phyloP scores from a whole-genome alignment of 2,113 vertebrate genomes.

The Muntiacus reevesi region DNA sequence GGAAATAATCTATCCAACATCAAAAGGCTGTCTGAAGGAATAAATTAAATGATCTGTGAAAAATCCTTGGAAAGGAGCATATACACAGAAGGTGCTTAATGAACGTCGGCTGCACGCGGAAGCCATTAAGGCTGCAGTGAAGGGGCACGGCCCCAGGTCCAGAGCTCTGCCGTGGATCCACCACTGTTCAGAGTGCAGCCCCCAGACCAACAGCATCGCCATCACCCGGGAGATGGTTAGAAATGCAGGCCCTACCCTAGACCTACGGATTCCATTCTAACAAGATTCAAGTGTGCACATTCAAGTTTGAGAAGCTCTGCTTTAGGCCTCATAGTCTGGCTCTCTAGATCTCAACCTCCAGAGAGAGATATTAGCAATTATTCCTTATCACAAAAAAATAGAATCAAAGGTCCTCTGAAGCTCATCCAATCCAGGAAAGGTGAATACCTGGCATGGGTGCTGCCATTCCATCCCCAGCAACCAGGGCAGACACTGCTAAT shows the following conservation, averaged over 20 bases:
- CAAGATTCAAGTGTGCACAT: background rate
- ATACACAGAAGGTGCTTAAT: background rate
- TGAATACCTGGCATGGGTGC: background rate
- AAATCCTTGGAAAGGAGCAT: background rate
- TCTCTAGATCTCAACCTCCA: background rate
- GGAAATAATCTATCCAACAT: background rate
- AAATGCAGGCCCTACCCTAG: background rate
- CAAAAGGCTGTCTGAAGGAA: constrained; percentile 5
- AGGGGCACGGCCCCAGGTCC: background rate
- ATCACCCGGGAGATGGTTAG: background rate
- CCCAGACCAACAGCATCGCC: background rate
- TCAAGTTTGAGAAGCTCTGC: background rate
- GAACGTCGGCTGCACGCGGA: background rate
- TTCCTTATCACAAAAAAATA: background rate
- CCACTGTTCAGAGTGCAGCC: background rate
- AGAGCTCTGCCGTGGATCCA: background rate
- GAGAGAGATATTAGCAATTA: background rate
- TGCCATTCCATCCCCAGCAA: background rate
- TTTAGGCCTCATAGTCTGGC: background rate
- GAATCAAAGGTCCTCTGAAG: background rate
- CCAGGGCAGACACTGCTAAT: constrained; percentile 32
- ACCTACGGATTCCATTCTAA: background rate
- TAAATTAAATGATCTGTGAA: background rate
- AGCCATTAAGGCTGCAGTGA: background rate
- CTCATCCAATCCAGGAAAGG: background rate